phyloP scores from a whole-genome alignment of 2,113 vertebrate genomes.

The human (Homo sapiens) region DNA sequence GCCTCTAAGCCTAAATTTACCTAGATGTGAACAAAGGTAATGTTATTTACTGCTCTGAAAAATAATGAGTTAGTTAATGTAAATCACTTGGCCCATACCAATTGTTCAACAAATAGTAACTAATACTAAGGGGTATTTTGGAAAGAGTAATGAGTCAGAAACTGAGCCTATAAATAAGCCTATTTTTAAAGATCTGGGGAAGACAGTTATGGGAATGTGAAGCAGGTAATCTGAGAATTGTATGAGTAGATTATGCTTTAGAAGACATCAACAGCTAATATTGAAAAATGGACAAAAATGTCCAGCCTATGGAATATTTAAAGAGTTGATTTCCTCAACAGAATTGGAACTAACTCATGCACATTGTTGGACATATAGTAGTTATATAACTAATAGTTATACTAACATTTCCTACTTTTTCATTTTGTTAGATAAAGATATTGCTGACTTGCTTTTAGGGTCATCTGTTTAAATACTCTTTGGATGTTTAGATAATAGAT shows the following conservation, averaged over 20 bases:
- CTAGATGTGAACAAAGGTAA: background rate
- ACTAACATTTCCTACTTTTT: background rate
- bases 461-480: background rate
- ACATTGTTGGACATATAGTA: background rate
- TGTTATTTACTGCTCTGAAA: conserved; percentile 18
- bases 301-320: background rate
- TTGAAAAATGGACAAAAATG: conserved; percentile 27
- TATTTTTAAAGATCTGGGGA: conserved; percentile 4
- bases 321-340: background rate
- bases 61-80: background rate
- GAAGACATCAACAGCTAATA: background rate
- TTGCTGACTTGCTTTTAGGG: conserved; percentile 11
- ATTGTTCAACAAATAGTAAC: conserved; percentile 31
- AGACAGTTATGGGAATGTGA: background rate
- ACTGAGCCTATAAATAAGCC: background rate
- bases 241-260: background rate
- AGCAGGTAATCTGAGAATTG: background rate
- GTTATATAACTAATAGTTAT: background rate
- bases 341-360: background rate
- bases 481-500: background rate
- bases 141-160: background rate
- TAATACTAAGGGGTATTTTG: background rate
- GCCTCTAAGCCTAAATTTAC: background rate
- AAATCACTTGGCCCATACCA: background rate
- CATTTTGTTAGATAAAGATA: background rate